phyloP scores from a whole-genome alignment of 2,797 vertebrate genomes.

The Spinus pinus region DNA sequence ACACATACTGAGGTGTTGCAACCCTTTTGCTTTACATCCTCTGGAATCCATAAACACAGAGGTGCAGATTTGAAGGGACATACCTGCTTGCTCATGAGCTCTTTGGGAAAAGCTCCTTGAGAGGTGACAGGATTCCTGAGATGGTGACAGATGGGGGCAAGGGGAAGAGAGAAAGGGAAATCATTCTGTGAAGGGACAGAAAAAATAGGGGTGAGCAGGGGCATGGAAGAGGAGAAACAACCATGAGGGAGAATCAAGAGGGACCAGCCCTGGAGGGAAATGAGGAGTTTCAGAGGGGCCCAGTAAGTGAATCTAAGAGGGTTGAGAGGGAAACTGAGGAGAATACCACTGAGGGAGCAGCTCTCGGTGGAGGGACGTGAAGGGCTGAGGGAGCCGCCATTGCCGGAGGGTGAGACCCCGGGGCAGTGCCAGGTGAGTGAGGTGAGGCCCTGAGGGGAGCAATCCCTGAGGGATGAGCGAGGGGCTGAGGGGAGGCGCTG shows the following conservation, averaged over 20 bases:
- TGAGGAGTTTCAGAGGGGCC: neutral
- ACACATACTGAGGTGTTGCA: accelerated
- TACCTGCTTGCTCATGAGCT: neutral
- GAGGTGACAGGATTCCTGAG: neutral
- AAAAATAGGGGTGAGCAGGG: neutral
- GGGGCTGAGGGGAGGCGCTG: neutral
- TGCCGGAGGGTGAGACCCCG: neutral
- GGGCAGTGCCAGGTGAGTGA: neutral
- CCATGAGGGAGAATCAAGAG: neutral
- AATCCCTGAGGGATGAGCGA: neutral
- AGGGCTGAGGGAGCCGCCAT: neutral
- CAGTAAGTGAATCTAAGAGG: too few species aligned
- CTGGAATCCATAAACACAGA: neutral
- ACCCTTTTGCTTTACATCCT: neutral
- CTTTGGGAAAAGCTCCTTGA: neutral
- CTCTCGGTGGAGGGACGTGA: neutral
- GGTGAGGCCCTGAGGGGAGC: neutral
- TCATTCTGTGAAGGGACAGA: neutral
- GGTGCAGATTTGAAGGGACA: neutral
- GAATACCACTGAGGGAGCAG: neutral
- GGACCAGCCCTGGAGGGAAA: neutral
- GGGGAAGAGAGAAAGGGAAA: neutral
- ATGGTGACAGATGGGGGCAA: accelerated
- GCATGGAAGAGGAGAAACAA: neutral
- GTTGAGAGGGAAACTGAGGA: neutral